A percentile compares a stretch with the other conserved stretches of the same genome.
Evolutionary conservation across 64 coral and sea anemone species (phyloP).

Genomic region (Astreopora myriophthalma): DNA sequence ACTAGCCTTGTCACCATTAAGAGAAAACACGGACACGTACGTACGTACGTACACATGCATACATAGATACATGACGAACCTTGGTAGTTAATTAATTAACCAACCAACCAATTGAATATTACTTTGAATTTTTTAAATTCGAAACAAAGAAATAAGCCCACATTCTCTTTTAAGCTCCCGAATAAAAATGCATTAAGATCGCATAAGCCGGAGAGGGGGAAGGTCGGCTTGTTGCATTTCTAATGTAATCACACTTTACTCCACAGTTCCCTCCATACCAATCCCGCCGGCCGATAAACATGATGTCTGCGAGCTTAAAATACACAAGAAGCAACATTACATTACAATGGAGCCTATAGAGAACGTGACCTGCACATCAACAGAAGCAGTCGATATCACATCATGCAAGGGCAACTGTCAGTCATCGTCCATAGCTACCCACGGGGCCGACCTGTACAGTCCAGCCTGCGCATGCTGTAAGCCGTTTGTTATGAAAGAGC

Average conservation of each 20-base stretch:
- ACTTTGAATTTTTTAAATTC: too few relatives aligned
- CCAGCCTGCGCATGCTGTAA: slow-evolving; percentile 42
- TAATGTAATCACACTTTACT: too few relatives aligned
- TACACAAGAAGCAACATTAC: not conserved
- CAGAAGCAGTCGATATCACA: not conserved
- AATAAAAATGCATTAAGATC: too few relatives aligned
- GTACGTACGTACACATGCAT: too few relatives aligned
- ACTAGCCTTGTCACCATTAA: not conserved
- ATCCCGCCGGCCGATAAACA: not conserved
- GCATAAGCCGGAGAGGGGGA: too few relatives aligned
- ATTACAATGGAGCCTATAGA: not conserved
- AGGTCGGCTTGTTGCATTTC: too few relatives aligned
- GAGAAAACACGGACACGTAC: too few relatives aligned
- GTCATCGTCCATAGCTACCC: not conserved
- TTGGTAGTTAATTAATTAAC: too few relatives aligned
- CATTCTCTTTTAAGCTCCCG: too few relatives aligned
- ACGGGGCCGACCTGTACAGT: not conserved
- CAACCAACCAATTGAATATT: too few relatives aligned
- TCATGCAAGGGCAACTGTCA: slow-evolving; percentile 43
- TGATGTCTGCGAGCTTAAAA: not conserved
- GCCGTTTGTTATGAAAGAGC: not conserved
- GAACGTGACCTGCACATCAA: slow-evolving; percentile 12
- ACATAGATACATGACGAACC: too few relatives aligned
- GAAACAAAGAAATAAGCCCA: too few relatives aligned
- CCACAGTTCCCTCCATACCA: not conserved